Base-by-base conservation (phyloP, 2,113 vertebrate genomes). In the Psittacara wagleri region DNA sequence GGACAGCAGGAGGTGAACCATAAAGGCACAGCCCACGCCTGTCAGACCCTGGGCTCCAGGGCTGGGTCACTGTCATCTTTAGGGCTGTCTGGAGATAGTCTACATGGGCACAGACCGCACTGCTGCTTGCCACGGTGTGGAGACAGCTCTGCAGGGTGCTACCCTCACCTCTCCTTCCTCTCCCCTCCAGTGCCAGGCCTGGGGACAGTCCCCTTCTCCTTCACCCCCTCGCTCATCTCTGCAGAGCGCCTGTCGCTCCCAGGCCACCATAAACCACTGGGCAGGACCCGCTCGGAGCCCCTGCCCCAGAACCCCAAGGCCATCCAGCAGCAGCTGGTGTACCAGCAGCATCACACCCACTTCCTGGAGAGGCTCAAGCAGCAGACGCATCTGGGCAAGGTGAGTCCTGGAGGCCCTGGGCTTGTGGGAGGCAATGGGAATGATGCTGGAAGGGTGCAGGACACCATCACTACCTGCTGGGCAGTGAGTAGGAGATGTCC, bases 231-330 rank as follows among this genome's bases (percentile, higher is more conserved):
- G 11, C 97, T 98, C 86, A 70, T 98, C 90, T 92, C 97, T 16
- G 61, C 97, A 1, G 98, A 97, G 93, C 98, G 97, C 10, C 97
- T 98, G 67, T 87, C 98, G 17, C 94, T 98, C 76, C 97, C 98
- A 2, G 98, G 98, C 12, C 98, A 98, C 67, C 99, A 99, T 92
- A 98, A 98, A 85, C 98, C 98, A 0, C 97, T 99, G 97, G 98
- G 98, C 93, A 97, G 99, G 94, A 99, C 99, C 11, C 99, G 98
- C 87, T 99, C 99, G 3, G 99, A 99, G 92, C 99, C 99, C 9
- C 97, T 99, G 49, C 99, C 99, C 48, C 99, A 98, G 89, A 99
- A 98, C 73, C 97, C 98, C 92, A 97, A 98, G 6, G 88, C 96
- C 33, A 94, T 98, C 39, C 96, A 98, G 94, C 97, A 98, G 79